A percentile compares a stretch with the other conserved stretches of the same genome.
Evolutionary conservation across 1,140 invertebrate species (phyloP).

Genomic region (Hypsibius dujardini): DNA sequence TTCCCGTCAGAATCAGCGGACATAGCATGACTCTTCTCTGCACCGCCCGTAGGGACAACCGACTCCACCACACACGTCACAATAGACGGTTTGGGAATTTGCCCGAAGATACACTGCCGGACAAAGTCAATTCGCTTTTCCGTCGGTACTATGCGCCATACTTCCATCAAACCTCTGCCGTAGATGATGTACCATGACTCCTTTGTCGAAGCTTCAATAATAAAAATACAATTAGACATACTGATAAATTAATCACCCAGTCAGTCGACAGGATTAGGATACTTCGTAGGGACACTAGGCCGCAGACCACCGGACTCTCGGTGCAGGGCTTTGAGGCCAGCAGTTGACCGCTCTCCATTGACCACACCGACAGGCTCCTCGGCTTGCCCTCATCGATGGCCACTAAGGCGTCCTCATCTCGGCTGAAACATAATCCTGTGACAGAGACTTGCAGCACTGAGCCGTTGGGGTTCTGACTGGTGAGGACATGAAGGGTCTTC

Average conservation of each 20-base stretch:
- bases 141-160: background rate
- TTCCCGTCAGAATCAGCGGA: conserved; percentile 11
- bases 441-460: background rate
- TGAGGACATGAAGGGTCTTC: conserved; percentile 7
- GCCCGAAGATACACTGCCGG: conserved; percentile 8
- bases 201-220: background rate
- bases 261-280: background rate
- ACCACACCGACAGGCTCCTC: background rate
- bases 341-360: background rate
- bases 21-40: background rate
- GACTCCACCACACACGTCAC: background rate
- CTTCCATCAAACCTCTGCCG: conserved; percentile 4
- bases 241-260: background rate
- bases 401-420: background rate
- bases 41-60: too few relatives aligned
- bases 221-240: background rate
- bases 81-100: conserved; percentile 12
- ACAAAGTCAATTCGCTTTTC: background rate
- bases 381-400: background rate
- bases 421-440: background rate
- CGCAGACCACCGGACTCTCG: conserved; percentile 5
- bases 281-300: background rate
- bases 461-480: background rate
- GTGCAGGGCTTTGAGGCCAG: background rate
- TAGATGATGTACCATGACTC: background rate